Percentiles rank a stretch among this genome's conserved stretches.
Conservation (phyloP, 2,888 invertebrate genomes). For the Phrixothrix hirtus region DNA sequence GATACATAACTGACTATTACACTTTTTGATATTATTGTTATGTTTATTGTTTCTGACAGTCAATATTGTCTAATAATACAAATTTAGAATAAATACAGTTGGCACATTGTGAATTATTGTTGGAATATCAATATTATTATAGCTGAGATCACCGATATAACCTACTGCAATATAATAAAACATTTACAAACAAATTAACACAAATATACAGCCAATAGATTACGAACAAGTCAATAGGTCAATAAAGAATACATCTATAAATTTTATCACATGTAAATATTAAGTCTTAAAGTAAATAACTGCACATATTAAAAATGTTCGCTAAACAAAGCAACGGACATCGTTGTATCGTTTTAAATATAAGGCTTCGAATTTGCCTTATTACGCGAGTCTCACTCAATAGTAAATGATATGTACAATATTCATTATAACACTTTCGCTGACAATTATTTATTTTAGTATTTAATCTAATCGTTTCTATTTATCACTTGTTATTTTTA, state of each 20-base stretch:
- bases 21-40: constrained; percentile 42
- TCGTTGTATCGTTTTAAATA: constrained; percentile 16
- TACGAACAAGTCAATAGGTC: too few species aligned
- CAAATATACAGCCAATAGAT: too few species aligned
- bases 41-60: constrained; percentile 46
- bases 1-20: constrained; percentile 22
- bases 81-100: constrained; percentile 36
- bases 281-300: background rate
- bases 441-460: too few species aligned
- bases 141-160: constrained; percentile 16
- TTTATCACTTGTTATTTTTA: too few species aligned
- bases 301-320: background rate
- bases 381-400: constrained; percentile 21
- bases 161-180: too few species aligned
- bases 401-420: constrained; percentile 27
- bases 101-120: constrained; percentile 41
- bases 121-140: constrained; percentile 20
- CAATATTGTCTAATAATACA: constrained; percentile 45
- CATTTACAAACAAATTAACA: too few species aligned
- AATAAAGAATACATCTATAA: constrained; percentile 1
- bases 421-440: too few species aligned
- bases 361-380: constrained; percentile 21
- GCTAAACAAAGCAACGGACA: background rate
- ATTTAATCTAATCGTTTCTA: too few species aligned
- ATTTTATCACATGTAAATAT: constrained; percentile 15